Evolutionary conservation across 2,888 invertebrate genomes (phyloP).

Genomic region (Halocaridina rubra): DNA sequence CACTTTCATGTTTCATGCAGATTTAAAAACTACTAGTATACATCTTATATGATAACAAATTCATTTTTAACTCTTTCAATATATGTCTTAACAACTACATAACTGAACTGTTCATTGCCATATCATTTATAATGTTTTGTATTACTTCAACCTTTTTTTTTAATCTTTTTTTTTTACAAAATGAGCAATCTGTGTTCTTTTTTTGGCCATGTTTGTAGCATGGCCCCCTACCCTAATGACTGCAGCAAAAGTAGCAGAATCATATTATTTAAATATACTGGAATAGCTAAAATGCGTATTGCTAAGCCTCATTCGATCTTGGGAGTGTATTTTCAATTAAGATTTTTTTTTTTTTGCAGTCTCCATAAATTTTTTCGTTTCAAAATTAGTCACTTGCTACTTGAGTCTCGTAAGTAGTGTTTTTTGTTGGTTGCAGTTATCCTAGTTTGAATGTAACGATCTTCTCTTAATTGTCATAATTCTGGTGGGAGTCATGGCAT

Average conservation of each 20-base stretch:
- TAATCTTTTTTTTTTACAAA: constrained; percentile 59
- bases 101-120: constrained; percentile 31
- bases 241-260: constrained; percentile 15
- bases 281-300: constrained; percentile 28
- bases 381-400: background rate
- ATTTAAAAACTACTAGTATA: constrained; percentile 55
- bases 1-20: constrained; percentile 26
- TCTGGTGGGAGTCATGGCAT: too few species aligned
- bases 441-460: too few species aligned
- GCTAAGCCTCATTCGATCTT: constrained; percentile 42
- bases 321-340: constrained; percentile 21
- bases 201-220: background rate
- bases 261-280: constrained; percentile 6
- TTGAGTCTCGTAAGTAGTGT: too few species aligned
- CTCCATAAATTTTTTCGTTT: background rate
- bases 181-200: constrained; percentile 43
- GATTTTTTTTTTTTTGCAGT: background rate
- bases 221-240: constrained; percentile 12
- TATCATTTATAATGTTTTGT: constrained; percentile 43
- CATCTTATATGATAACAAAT: constrained; percentile 47
- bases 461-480: too few species aligned
- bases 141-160: too few species aligned
- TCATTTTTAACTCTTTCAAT: constrained; percentile 39
- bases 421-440: too few species aligned
- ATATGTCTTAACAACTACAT: constrained; percentile 49